Percentiles rank a stretch among this genome's conserved stretches.
Evolutionary conservation across 2,888 invertebrate genomes (phyloP).

Genomic region (Hydrotaea diabolus): DNA sequence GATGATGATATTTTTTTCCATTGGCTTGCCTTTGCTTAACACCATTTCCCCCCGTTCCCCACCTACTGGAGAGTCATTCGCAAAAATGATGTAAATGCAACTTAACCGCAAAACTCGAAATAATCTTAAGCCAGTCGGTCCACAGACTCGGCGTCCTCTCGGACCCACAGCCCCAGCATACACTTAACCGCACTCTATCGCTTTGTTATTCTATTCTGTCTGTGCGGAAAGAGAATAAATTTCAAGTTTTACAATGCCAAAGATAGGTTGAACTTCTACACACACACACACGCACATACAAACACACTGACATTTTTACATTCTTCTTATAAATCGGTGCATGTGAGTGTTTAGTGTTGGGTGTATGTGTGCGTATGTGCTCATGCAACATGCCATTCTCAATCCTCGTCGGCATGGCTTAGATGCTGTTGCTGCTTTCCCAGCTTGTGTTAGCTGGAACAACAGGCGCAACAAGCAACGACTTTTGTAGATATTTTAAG

Average conservation of each 20-base stretch:
- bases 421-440: background rate
- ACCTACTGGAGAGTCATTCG: background rate
- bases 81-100: conserved; percentile 58
- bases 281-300: background rate
- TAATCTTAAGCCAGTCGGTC: conserved; percentile 54
- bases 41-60: no score
- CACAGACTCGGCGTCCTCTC: background rate
- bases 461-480: conserved; percentile 15
- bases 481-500: background rate
- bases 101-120: conserved; percentile 63
- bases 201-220: background rate
- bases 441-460: background rate
- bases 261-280: no score
- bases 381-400: conserved; percentile 10
- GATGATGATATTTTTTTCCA: background rate
- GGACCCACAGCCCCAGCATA: no score
- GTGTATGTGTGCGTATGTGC: background rate
- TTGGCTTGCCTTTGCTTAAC: background rate
- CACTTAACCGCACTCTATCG: background rate
- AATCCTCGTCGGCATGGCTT: background rate
- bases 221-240: conserved; percentile 6
- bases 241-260: background rate
- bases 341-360: no score
- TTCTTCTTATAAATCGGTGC: background rate
- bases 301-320: background rate